Base-by-base conservation (phyloP, 2,113 vertebrate species). In the Mormoops blainvillei region DNA sequence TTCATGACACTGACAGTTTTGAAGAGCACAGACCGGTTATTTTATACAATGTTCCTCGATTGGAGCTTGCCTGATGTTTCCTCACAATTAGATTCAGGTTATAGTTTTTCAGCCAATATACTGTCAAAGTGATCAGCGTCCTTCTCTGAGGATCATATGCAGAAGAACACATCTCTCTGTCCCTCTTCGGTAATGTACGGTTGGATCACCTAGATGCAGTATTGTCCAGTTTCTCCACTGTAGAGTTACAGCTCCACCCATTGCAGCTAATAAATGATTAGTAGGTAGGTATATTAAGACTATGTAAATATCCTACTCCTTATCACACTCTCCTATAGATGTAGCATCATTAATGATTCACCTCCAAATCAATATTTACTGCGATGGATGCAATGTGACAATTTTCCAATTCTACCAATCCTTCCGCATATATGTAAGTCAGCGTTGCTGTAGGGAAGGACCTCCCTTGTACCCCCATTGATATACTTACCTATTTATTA, bases 401-500 rank as follows among this genome's bases (percentile, higher is more conserved):
- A 48, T 63, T 68, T 91, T 91, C 28, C 56, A 76, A 1, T 31
- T 28, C 67, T 13, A 56, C 38, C 56, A 86, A 33, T 65, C 43
- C 81, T 67, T 67, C n/a, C 76, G 19, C 31, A 36, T 77, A 43
- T 45, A 67, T 67, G 33, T 26, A 36, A 13, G 18, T 81, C 20
- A 73, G 76, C 43, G 20, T 71, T 87, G 36, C 43, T 81, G 11
- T 88, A 50, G 58, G 61, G 38, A 71, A 88, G 52, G 63, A 12
- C 26, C 43, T 68, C 50, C 33, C 13, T 48, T 80, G 38, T 88
- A 43, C 33, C 61, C 63, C 22, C 33, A 43, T 78, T 78, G 77
- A 20, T 68, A 56, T 56, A 86, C 48, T 78, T 91, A 70, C 33
- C 58, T 85, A 41, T 71, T 81, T 71, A 88, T 90, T 85, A 70